phyloP scores from a whole-genome alignment of 1,140 invertebrate species.

The Ceratina calcarata region DNA sequence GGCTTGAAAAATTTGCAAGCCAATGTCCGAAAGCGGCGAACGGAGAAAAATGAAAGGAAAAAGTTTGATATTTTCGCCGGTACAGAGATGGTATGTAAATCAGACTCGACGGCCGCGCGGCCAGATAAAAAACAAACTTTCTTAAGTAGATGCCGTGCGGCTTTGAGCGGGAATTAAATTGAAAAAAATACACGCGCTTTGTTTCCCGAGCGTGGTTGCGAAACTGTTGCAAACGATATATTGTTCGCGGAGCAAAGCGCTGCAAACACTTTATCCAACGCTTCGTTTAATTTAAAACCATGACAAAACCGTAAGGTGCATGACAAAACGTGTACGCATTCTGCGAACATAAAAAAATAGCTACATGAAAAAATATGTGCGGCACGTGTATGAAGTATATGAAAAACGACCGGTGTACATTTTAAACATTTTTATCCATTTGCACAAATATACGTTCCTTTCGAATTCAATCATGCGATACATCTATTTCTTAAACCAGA shows the following conservation, averaged over 20 bases:
- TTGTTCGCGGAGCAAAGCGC: not conserved
- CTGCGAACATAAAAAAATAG: no score
- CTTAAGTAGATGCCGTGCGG: not conserved
- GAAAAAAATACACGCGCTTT: not conserved
- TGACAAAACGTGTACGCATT: no score
- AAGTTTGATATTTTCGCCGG: slow-evolving; percentile 10
- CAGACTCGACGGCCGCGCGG: not conserved
- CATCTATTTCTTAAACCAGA: not conserved
- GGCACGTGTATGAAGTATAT: no score
- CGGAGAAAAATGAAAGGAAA: slow-evolving; percentile 31
- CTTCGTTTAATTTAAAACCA: not conserved
- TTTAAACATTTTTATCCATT: not conserved
- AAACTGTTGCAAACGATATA: not conserved
- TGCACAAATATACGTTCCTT: not conserved
- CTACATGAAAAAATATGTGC: no score
- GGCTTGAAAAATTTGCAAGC: slow-evolving; percentile 39
- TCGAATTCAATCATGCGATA: no score
- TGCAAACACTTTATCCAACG: not conserved
- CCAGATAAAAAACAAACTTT: not conserved
- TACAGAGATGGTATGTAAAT: not conserved
- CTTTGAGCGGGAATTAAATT: not conserved
- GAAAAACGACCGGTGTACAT: not conserved
- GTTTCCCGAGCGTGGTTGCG: not conserved
- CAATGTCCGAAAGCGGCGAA: slow-evolving; percentile 28
- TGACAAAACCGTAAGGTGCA: no score